These are phyloP conservation scores for Bombus sylvicola DNA, from an alignment of 1,140 invertebrate genomes.

Conservation along the genomic window DNA sequence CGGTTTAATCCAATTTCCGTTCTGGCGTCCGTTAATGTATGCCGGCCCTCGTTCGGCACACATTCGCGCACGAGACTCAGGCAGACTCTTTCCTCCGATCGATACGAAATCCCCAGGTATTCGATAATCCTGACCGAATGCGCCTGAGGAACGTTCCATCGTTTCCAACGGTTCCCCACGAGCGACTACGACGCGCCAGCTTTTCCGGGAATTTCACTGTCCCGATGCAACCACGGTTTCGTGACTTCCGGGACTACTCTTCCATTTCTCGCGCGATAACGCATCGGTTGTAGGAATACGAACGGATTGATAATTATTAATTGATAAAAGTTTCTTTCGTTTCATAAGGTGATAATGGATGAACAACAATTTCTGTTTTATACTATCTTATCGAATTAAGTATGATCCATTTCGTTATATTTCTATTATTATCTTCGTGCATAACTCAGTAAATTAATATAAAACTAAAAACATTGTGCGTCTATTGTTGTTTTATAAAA, in stretches of 20 bases:
- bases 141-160: conserved; percentile 29
- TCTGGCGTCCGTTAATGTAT: conserved; percentile 66
- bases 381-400: too few species aligned
- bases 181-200: conserved; percentile 2
- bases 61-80: conserved; percentile 37
- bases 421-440: too few species aligned
- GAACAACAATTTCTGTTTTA: too few species aligned
- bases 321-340: too few species aligned
- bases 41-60: conserved; percentile 62
- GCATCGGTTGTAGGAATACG: background rate
- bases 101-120: conserved; percentile 68
- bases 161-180: conserved; percentile 44
- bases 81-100: conserved; percentile 46
- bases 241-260: background rate
- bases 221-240: conserved; percentile 5
- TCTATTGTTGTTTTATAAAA: too few species aligned
- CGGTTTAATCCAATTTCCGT: conserved; percentile 68
- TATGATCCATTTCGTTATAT: too few species aligned
- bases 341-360: too few species aligned
- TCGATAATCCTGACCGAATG: conserved; percentile 70
- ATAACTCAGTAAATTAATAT: too few species aligned
- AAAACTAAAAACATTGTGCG: too few species aligned
- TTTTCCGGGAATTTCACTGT: conserved; percentile 26
- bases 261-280: background rate
- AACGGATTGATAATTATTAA: background rate